phyloP scores from a whole-genome alignment of 2,888 invertebrate genomes.

The Allacma fusca region DNA sequence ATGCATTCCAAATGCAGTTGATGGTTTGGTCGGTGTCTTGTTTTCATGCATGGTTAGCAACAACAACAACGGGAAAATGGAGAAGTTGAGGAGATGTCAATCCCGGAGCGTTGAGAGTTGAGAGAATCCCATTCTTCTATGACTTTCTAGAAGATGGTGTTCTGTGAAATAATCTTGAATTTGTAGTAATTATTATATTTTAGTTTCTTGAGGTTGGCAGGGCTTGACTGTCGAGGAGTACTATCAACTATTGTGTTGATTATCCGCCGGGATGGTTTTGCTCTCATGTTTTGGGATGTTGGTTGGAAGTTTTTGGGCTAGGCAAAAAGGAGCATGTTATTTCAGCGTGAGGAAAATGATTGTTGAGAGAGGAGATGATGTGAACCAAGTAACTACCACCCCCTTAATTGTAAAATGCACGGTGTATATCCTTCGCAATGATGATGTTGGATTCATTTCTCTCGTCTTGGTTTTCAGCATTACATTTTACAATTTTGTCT shows the following conservation, averaged over 20 bases:
- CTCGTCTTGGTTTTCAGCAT: constrained; percentile 32
- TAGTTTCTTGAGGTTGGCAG: no score
- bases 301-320: not conserved
- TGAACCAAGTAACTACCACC: not conserved
- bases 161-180: no score
- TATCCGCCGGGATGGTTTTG: no score
- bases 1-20: constrained; percentile 16
- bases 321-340: not conserved
- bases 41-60: not conserved
- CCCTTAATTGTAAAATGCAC: constrained; percentile 13
- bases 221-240: no score
- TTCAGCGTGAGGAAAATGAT: not conserved
- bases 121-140: no score
- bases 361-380: constrained; percentile 4
- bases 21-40: not conserved
- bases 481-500: constrained; percentile 22
- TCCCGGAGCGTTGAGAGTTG: no score
- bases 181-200: no score
- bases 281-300: no score
- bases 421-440: constrained; percentile 5
- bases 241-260: no score
- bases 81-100: no score
- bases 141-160: no score
- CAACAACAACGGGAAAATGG: not conserved
- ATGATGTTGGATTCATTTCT: constrained; percentile 17